These are phyloP conservation scores for Mya arenaria DNA, from an alignment of 1,140 invertebrate genomes.

Conservation along the genomic window DNA sequence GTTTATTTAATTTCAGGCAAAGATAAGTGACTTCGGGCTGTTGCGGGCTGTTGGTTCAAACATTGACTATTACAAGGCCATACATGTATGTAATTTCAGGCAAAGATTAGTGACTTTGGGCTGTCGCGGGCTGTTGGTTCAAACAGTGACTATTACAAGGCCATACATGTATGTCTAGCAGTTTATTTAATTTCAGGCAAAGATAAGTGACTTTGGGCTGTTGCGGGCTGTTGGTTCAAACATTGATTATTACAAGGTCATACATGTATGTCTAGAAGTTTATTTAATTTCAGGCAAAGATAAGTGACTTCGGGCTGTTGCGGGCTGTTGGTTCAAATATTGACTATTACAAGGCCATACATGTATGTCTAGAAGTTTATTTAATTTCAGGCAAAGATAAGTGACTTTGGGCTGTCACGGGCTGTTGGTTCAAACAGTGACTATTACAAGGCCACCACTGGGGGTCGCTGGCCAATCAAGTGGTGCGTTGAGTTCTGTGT, in stretches of 20 bases:
- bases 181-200: no score
- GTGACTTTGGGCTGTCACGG: conserved; percentile 96
- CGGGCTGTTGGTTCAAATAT: conserved; percentile 89
- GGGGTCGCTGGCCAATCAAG: conserved; percentile 97
- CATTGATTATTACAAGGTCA: no score
- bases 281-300: conserved; percentile 94
- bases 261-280: no score
- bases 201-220: no score
- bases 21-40: conserved; percentile 97
- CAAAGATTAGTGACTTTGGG: conserved; percentile 97
- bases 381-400: conserved; percentile 88
- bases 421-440: conserved; percentile 89
- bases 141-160: conserved; percentile 93
- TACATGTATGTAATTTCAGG: no score
- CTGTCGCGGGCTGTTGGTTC: conserved; percentile 91
- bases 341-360: conserved; percentile 94
- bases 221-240: no score
- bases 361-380: not conserved
- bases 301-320: conserved; percentile 97
- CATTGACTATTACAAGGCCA: conserved; percentile 93
- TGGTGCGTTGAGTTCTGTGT: no score
- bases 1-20: conserved; percentile 84
- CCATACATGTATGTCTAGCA: no score
- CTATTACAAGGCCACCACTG: conserved; percentile 93
- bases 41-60: conserved; percentile 90